Evolutionary conservation across 2,797 vertebrate species (phyloP).

Genomic region (Catharus ustulatus): DNA sequence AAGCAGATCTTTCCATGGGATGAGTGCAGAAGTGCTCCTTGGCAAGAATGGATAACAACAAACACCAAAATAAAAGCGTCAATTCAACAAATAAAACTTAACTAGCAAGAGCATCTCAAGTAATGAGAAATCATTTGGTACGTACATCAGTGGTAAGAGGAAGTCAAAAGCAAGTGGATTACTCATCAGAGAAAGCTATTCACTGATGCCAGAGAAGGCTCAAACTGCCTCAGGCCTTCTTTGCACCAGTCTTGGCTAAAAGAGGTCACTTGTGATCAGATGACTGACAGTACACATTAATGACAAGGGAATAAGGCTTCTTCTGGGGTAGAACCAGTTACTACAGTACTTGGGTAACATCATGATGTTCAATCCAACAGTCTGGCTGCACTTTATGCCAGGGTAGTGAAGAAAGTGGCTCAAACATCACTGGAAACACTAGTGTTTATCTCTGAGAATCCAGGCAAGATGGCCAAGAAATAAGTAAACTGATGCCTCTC

Average conservation of each 20-base stretch:
- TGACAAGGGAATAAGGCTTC: not conserved
- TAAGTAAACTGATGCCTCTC: not conserved
- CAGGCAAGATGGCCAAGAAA: not conserved
- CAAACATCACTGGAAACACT: not conserved
- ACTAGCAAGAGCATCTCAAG: not conserved
- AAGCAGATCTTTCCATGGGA: not conserved
- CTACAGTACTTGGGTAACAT: not conserved
- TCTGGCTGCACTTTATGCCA: not conserved
- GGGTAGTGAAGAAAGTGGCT: not conserved
- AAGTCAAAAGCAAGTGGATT: constrained; percentile 13
- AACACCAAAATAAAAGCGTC: not conserved
- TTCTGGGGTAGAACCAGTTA: not conserved
- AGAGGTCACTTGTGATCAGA: not conserved
- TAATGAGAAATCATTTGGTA: not conserved
- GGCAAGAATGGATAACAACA: not conserved
- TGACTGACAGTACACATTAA: not conserved
- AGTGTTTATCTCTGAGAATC: not conserved
- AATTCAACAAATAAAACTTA: not conserved
- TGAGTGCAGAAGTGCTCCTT: not conserved
- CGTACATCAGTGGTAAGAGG: not conserved
- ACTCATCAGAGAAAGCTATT: constrained; percentile 3
- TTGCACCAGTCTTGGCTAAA: not conserved
- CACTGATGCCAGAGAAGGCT: not conserved
- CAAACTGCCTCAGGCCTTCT: not conserved
- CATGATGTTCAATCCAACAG: not conserved